Percentiles rank a stretch among this genome's conserved stretches.
Evolutionary conservation across 1,140 invertebrate genomes (phyloP).

Genomic region (Drosophila trapezifrons): DNA sequence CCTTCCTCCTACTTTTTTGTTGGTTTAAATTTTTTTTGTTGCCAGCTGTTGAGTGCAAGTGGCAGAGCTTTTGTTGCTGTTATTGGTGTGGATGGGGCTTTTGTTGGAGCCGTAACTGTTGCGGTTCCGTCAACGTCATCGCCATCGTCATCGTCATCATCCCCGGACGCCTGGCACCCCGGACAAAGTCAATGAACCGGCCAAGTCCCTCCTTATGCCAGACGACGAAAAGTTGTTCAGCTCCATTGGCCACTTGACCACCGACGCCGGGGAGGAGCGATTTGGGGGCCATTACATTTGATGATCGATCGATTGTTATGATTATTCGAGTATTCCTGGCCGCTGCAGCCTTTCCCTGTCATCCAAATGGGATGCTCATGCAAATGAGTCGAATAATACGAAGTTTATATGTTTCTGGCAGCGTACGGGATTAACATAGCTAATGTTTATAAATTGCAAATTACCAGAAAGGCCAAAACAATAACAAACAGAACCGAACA

Average conservation of each 20-base stretch:
- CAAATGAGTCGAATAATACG: conserved; percentile 32
- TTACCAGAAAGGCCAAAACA: conserved; percentile 9
- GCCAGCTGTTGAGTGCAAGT: conserved; percentile 33
- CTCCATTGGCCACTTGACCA: conserved; percentile 51
- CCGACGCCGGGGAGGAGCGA: neutral
- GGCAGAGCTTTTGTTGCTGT: conserved; percentile 34
- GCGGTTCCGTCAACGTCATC: conserved; percentile 52
- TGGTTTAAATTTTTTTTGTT: conserved; percentile 35
- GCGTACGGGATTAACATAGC: conserved; percentile 14
- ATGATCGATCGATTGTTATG: conserved; percentile 48
- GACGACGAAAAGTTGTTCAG: conserved; percentile 24
- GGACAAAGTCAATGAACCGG: conserved; percentile 52
- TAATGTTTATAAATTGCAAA: conserved; percentile 50
- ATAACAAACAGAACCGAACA: neutral
- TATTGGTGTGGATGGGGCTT: conserved; percentile 37
- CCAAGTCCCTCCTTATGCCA: conserved; percentile 18
- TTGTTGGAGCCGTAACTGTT: conserved; percentile 58
- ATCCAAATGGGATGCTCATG: conserved; percentile 25
- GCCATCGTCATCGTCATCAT: conserved; percentile 17
- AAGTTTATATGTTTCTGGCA: conserved; percentile 13
- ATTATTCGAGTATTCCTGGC: conserved; percentile 18
- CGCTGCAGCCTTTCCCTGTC: conserved; percentile 15
- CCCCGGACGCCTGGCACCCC: conserved; percentile 6
- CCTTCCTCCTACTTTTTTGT: conserved; percentile 24
- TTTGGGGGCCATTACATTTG: conserved; percentile 41